A percentile compares a stretch with the other conserved stretches of the same genome.
Conservation (phyloP, 2,888 invertebrate species). For the Drosophila colorata region DNA sequence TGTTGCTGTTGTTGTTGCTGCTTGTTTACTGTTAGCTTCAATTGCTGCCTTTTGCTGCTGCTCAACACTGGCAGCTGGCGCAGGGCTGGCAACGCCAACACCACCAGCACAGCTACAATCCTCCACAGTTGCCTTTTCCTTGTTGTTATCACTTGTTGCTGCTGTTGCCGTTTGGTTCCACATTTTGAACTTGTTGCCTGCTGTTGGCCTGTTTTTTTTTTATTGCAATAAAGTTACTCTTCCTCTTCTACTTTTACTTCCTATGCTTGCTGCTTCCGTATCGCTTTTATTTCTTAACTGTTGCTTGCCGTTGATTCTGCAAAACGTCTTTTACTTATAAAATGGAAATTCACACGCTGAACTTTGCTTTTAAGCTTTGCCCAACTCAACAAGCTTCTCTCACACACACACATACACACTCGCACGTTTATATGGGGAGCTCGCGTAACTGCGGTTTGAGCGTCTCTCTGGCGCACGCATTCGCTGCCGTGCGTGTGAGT, state of each 20-base stretch:
- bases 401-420: constrained; percentile 34
- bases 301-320: constrained; percentile 49
- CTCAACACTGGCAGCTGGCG: constrained; percentile 67
- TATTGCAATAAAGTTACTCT: constrained; percentile 37
- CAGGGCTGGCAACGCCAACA: constrained; percentile 43
- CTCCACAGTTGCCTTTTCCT: constrained; percentile 68
- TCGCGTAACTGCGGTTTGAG: constrained; percentile 71
- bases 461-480: constrained; percentile 39
- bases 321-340: constrained; percentile 56
- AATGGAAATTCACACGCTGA: constrained; percentile 61
- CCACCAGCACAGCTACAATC: constrained; percentile 74
- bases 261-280: constrained; percentile 23
- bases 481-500: constrained; percentile 45
- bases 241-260: constrained; percentile 16
- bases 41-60: constrained; percentile 54
- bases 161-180: constrained; percentile 80
- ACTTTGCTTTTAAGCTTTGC: constrained; percentile 69
- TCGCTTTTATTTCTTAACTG: constrained; percentile 25
- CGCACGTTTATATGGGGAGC: constrained; percentile 34
- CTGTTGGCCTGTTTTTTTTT: constrained; percentile 35
- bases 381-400: constrained; percentile 25
- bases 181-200: constrained; percentile 79
- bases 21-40: constrained; percentile 60
- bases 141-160: constrained; percentile 80
- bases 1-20: constrained; percentile 62